Conservation (phyloP, 2,888 invertebrate species). For the Hemicrepidius hirtus region DNA sequence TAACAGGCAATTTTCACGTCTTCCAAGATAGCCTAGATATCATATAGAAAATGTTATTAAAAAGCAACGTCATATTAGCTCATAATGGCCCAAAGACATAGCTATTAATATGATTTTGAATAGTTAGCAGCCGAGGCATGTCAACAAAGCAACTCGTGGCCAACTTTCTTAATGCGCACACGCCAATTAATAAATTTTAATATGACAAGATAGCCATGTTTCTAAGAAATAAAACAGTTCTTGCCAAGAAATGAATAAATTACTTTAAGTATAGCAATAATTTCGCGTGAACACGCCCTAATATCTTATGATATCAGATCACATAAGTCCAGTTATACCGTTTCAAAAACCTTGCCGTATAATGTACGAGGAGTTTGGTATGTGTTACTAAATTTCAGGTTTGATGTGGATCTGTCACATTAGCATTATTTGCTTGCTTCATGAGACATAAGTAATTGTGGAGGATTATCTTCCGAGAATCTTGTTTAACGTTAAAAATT, state of each 20-base stretch:
- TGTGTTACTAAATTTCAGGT: conserved; percentile 26
- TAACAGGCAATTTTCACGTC: conserved; percentile 20
- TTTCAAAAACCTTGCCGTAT: conserved; percentile 25
- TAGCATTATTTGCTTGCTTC: conserved; percentile 22
- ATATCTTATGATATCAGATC: conserved; percentile 45
- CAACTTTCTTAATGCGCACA: conserved; percentile 44
- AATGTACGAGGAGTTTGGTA: not conserved
- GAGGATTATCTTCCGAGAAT: conserved; percentile 19
- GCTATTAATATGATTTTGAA: conserved; percentile 17
- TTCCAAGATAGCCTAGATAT: conserved; percentile 9
- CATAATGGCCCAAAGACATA: conserved; percentile 11
- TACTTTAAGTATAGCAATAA: conserved; percentile 47
- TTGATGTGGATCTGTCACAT: conserved; percentile 32
- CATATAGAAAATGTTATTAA: not conserved
- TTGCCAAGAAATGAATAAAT: conserved; percentile 51
- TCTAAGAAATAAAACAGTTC: conserved; percentile 48
- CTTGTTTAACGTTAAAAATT: conserved; percentile 24
- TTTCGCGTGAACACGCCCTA: conserved; percentile 49
- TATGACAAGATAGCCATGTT: conserved; percentile 49
- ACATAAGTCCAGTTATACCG: conserved; percentile 36
- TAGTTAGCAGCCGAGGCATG: conserved; percentile 30
- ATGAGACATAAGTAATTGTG: conserved; percentile 16
- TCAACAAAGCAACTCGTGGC: conserved; percentile 38
- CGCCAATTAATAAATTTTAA: conserved; percentile 49
- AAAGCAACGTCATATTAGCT: not conserved